Base-by-base conservation (phyloP, 2,888 invertebrate genomes). In the Taphrorychus bicolor region DNA sequence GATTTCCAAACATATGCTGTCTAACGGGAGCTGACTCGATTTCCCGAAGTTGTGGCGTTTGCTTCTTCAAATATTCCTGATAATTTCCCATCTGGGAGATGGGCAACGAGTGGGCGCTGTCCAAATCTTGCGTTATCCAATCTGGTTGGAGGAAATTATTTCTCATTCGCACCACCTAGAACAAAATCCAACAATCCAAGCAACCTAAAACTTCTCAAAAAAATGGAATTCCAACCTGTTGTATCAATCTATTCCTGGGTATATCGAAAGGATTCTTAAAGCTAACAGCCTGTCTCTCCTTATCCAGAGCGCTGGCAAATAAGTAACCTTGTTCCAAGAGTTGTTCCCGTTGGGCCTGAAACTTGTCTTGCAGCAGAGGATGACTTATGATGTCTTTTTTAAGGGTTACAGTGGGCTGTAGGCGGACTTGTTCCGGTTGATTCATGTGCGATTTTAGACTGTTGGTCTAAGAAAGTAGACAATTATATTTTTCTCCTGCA, bases 1-100 rank as follows among this genome's bases (percentile, higher is more conserved):
- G 99, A 85, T 99, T 99, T 62, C 99, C 99, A 81, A 99, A 99
- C 93, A 98, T 98, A 79, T 99, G 98, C 76, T 97, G 95, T 11
- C 98, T 85, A 49, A 97, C 95, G 3, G 98, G 97, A 23, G 93
- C 91, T 40, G 95, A 93, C 83, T 99, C 98, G 53, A 99, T 92
- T 85, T 98, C 97, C 14, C 98, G 85, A 64, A 98, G 84, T 59
- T 95, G 95, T 51, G 94, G 93, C 60, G 95, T 93, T 87, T 94
- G 92, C 62, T 95, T 89, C 84, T 97, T 98, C 69, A 98, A 85
- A 81, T 99, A 98, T 82, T 98, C 98, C 83, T 99, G 98, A 83
- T 98, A 99, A 85, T 99, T 98, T 76, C 99, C 99, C 99, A 99
- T 99, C 82, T 97, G 96, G 17, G 94, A 91, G 17, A 99, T 94